These are phyloP conservation scores for Xerus rutilus DNA, from an alignment of 2,797 vertebrate species.

Conservation along the genomic window DNA sequence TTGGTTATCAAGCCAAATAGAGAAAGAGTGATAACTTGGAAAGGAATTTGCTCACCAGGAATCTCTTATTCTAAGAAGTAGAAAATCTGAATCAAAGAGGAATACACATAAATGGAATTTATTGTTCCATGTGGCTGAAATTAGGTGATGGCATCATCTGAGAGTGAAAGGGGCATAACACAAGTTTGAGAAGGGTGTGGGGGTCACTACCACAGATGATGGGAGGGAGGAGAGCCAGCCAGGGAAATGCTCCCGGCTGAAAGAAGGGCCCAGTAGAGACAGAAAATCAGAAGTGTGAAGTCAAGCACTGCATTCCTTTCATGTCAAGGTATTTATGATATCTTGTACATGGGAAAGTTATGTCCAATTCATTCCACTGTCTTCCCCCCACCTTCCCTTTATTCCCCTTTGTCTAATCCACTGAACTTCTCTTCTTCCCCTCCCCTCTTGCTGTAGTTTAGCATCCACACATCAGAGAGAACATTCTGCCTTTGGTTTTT, in stretches of 20 bases:
- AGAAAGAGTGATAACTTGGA: background rate
- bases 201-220: background rate
- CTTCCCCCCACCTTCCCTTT: too few relatives aligned
- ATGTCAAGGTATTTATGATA: background rate
- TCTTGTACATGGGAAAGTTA: background rate
- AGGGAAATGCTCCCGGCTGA: background rate
- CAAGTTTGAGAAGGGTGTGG: background rate
- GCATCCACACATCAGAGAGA: too few relatives aligned
- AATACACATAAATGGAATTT: constrained; percentile 40
- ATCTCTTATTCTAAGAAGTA: constrained; percentile 33
- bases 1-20: background rate
- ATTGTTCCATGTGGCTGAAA: constrained; percentile 40
- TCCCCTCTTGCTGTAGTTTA: too few relatives aligned
- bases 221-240: background rate
- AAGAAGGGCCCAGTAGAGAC: background rate
- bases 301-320: background rate
- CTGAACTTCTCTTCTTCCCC: too few relatives aligned
- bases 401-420: too few relatives aligned
- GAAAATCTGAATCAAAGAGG: constrained; percentile 53
- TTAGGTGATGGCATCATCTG: constrained; percentile 14
- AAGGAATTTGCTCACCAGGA: constrained; percentile 39
- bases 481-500: too few relatives aligned
- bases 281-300: background rate
- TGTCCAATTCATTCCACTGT: too few relatives aligned
- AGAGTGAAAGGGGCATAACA: background rate